Base-by-base conservation (phyloP, 2,113 vertebrate genomes). In the Tylochromis polylepis region DNA sequence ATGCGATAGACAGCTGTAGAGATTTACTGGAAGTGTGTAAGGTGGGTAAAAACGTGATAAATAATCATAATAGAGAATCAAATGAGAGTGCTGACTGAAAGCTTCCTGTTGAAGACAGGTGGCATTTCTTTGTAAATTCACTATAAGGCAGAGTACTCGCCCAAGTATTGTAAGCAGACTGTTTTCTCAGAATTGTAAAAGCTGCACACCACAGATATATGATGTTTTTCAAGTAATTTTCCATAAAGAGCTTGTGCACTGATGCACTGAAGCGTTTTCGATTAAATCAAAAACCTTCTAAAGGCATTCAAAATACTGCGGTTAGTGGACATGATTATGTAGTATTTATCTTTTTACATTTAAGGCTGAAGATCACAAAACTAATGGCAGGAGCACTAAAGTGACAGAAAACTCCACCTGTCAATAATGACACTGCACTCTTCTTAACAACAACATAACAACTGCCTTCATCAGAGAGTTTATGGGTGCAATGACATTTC, bases 141-240 rank as follows among this genome's bases (percentile, higher is more conserved):
- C 46, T 59, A 62, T 81, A 60, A 77, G 36, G 34, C 62, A 27
- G 8, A 20, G 31, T 8, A 51, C 43, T 82, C 55, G 72, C 51
- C 18, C 16, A 55, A 60, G 70, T 31, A 75, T 60, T 81, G 31
- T 8, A 3, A 78, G 15, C 86, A 72, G 84, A 87, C 79, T 86
- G 56, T 81, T 88, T 91, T 65, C n/a, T 93, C 82, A 62, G 82
- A 89, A 87, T 11, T 72, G 31, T 84, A 3, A 88, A 90, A 83
- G 34, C 75, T 56, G 55, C 65, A 78, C 70, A 81, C 51, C 81
- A 81, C 67, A 85, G n/a, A 36, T 43, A n/a, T 1, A 16, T 12
- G 31, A 31, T 9, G 34, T 60, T 81, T 83, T 62, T 85, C 41
- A 82, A 56, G 34, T 24, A 38, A 57, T 84, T 82, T 49, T 60